Conservation (phyloP, 2,888 invertebrate species). For the Amblyjoppa proteus region DNA sequence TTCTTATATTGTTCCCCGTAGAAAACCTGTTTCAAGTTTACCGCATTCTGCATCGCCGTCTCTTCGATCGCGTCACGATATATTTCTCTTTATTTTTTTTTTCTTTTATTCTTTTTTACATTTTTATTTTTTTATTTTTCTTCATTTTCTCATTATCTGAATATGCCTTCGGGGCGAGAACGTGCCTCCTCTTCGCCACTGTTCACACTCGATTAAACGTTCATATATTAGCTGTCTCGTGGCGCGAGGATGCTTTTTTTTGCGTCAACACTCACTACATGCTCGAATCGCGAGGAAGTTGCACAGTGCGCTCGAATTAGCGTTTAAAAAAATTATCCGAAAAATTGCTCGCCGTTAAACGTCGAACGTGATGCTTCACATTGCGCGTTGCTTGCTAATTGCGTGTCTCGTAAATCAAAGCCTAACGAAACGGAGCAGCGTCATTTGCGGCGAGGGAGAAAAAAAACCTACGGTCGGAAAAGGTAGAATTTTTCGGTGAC, state of each 20-base stretch:
- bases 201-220: slow-evolving; percentile 39
- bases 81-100: slow-evolving; percentile 48
- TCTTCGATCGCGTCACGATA: slow-evolving; percentile 62
- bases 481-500: slow-evolving; percentile 25
- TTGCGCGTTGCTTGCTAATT: not conserved
- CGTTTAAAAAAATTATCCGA: not conserved
- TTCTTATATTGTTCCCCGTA: slow-evolving; percentile 39
- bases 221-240: slow-evolving; percentile 9
- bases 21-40: slow-evolving; percentile 65
- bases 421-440: slow-evolving; percentile 13
- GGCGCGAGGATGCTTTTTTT: slow-evolving; percentile 32
- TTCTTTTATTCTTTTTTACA: slow-evolving; percentile 5
- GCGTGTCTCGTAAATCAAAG: slow-evolving; percentile 4
- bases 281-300: slow-evolving; percentile 34
- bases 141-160: slow-evolving; percentile 45
- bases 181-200: slow-evolving; percentile 52
- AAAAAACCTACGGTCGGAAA: not conserved
- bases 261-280: slow-evolving; percentile 37
- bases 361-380: slow-evolving; percentile 7
- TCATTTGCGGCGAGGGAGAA: not conserved
- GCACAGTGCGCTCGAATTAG: slow-evolving; percentile 14
- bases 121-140: slow-evolving; percentile 17
- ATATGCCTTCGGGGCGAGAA: slow-evolving; percentile 45
- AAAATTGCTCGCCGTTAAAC: not conserved
- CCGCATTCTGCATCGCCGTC: slow-evolving; percentile 59